A percentile compares a stretch with the other conserved stretches of the same genome.
These are phyloP conservation scores for Ernsta delagoae DNA, from an alignment of 2,888 invertebrate genomes.

Conservation along the genomic window DNA sequence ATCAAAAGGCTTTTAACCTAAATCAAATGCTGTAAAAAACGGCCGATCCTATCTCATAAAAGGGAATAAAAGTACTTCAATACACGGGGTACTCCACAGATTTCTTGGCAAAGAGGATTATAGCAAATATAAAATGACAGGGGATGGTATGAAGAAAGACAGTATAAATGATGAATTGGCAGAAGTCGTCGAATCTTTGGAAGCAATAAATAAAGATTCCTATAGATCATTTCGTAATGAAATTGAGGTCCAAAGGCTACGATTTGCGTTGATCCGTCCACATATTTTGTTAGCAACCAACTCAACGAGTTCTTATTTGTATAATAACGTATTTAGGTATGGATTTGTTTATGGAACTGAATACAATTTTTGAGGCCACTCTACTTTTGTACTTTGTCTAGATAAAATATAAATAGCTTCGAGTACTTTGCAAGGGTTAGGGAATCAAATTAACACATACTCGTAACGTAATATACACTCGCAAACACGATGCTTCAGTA, in stretches of 20 bases:
- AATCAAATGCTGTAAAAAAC: conserved; percentile 20
- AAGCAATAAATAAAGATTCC: conserved; percentile 29
- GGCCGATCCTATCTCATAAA: conserved; percentile 22
- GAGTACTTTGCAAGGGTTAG: no score
- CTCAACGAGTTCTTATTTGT: no score
- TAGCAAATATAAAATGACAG: conserved; percentile 36
- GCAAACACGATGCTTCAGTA: no score
- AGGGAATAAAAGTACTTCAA: conserved; percentile 31
- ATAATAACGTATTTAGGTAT: no score
- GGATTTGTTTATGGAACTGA: no score
- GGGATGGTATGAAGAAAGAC: conserved; percentile 30
- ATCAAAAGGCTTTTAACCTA: conserved; percentile 17
- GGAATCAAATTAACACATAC: no score
- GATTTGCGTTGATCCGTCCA: not conserved
- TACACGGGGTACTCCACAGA: conserved; percentile 30
- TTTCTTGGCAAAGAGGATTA: conserved; percentile 33
- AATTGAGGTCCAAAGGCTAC: not conserved
- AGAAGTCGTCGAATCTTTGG: conserved; percentile 27
- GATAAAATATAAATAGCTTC: no score
- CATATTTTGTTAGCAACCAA: not conserved
- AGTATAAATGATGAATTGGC: conserved; percentile 31
- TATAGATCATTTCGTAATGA: conserved; percentile 8
- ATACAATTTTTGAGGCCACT: no score
- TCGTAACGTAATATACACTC: no score
- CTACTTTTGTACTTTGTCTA: no score